Conservation (phyloP, 2,888 invertebrate species). For the Cheiracanthium punctorium region DNA sequence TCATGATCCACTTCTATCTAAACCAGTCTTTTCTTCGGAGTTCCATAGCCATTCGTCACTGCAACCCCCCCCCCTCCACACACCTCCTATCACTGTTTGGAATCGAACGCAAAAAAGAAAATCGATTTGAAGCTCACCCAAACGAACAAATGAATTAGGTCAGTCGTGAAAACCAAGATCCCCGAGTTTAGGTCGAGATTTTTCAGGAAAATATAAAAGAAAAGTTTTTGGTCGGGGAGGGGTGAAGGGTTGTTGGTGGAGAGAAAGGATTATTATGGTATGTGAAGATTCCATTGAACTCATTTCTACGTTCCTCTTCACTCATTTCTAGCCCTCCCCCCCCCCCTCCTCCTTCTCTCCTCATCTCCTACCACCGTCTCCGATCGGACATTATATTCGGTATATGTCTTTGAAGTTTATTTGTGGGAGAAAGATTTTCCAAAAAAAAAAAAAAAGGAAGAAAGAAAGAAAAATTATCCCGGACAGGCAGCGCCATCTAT, state of each 20-base stretch:
- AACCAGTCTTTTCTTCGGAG: not conserved
- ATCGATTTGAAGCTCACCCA: constrained; percentile 35
- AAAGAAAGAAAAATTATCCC: not conserved
- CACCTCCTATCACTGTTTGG: not conserved
- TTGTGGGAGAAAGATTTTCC: not conserved
- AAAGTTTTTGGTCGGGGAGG: not conserved
- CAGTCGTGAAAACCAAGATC: constrained; percentile 36
- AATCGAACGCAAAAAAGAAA: constrained; percentile 31
- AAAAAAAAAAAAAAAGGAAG: too few species aligned
- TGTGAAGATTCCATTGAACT: not conserved
- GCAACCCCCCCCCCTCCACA: not conserved
- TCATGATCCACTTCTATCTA: constrained; percentile 2
- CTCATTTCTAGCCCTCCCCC: not conserved
- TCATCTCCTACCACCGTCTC: too few species aligned
- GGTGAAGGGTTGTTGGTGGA: not conserved
- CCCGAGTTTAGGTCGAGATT: constrained; percentile 8
- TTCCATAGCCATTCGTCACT: not conserved
- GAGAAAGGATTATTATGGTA: not conserved
- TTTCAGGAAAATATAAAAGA: not conserved
- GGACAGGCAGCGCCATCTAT: constrained; percentile 41
- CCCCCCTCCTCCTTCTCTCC: too few species aligned
- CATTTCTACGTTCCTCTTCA: not conserved
- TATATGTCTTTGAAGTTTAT: not conserved
- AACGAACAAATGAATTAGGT: constrained; percentile 63
- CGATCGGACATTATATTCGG: not conserved